Percentiles rank a stretch among this genome's conserved stretches.
Evolutionary conservation across 2,113 vertebrate genomes (phyloP).

Genomic region (Microcebus tavaratra): DNA sequence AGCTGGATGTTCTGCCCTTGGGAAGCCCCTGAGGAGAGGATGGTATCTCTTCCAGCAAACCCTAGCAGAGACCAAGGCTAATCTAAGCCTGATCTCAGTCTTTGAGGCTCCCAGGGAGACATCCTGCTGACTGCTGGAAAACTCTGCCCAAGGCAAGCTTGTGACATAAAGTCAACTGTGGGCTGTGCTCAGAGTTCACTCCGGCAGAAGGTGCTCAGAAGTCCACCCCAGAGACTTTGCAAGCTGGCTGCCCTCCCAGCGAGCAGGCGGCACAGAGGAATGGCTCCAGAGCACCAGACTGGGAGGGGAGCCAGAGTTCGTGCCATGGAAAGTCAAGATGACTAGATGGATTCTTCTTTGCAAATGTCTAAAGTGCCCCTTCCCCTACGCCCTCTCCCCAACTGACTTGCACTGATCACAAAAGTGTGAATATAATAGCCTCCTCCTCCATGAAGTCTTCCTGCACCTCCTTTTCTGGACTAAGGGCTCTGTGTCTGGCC

Average conservation of each 20-base stretch:
- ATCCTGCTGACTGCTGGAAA: not conserved
- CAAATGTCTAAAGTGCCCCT: not conserved
- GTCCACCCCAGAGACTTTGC: not conserved
- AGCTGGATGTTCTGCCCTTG: not conserved
- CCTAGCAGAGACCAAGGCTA: not conserved
- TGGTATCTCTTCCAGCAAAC: not conserved
- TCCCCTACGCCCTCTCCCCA: not conserved
- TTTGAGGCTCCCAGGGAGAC: not conserved
- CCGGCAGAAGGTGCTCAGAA: not conserved
- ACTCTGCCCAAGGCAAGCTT: not conserved
- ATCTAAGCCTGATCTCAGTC: not conserved
- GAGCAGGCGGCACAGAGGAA: not conserved
- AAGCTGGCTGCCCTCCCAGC: not conserved
- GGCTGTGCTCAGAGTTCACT: not conserved
- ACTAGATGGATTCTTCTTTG: not conserved
- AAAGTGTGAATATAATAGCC: not conserved
- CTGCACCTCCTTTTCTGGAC: not conserved
- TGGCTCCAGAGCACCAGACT: not conserved
- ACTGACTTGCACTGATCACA: not conserved
- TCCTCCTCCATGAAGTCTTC: conserved; percentile 1
- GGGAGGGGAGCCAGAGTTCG: not conserved
- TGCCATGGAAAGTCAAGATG: not conserved
- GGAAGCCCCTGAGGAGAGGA: not conserved
- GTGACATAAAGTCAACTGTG: not conserved
- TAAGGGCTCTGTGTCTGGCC: accelerated